These are phyloP conservation scores for Pantala flavescens DNA, from an alignment of 1,140 invertebrate genomes.

Conservation along the genomic window DNA sequence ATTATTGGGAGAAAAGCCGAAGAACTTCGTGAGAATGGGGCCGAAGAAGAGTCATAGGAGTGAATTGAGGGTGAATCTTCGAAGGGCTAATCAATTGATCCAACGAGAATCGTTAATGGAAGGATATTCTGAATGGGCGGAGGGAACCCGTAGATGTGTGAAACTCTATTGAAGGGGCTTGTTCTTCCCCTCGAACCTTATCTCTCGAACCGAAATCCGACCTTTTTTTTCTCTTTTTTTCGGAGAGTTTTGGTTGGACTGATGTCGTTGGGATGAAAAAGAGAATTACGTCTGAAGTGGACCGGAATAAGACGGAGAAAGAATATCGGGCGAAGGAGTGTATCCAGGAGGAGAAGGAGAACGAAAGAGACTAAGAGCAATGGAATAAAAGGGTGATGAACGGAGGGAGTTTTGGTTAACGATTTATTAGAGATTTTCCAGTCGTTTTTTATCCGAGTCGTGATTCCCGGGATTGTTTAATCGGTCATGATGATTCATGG, in stretches of 20 bases:
- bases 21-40: not conserved
- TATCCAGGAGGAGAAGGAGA: not conserved
- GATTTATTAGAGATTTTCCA: not conserved
- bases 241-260: not conserved
- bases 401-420: not conserved
- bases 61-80: not conserved
- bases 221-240: not conserved
- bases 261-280: not conserved
- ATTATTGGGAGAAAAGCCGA: too few relatives aligned
- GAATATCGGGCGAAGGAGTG: not conserved
- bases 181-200: not conserved
- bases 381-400: not conserved
- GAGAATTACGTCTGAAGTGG: too few relatives aligned
- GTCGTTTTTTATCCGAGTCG: not conserved
- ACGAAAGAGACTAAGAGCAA: not conserved
- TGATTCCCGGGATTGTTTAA: not conserved
- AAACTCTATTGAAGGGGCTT: not conserved
- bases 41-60: not conserved
- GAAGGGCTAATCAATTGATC: not conserved
- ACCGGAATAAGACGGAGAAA: not conserved
- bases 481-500: conserved; percentile 8
- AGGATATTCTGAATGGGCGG: not conserved
- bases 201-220: not conserved
- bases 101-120: not conserved
- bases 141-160: not conserved